Evolutionary conservation across 2,113 vertebrate genomes (phyloP).

Genomic region (Pollachius pollachius): DNA sequence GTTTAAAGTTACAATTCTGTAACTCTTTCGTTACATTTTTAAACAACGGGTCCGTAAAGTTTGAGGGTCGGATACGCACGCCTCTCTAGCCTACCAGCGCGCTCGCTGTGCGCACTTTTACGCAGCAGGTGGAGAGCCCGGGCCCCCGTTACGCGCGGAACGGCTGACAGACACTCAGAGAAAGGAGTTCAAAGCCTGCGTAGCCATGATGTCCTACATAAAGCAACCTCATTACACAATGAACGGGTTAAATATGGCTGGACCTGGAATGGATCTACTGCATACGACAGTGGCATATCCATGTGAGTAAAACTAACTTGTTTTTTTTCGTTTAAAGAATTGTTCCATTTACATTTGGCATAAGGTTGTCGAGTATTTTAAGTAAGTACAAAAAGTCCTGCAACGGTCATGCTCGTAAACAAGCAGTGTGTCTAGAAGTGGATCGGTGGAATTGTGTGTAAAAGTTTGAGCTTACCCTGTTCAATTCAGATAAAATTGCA

Average conservation of each 20-base stretch:
- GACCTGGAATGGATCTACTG: slow-evolving; percentile 79
- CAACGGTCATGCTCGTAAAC: no score
- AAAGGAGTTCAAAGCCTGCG: slow-evolving; percentile 54
- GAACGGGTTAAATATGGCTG: slow-evolving; percentile 79
- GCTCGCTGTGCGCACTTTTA: slow-evolving; percentile 10
- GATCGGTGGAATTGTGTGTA: no score
- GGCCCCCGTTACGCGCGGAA: slow-evolving; percentile 42
- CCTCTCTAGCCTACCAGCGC: slow-evolving; percentile 4
- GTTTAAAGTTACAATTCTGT: not conserved
- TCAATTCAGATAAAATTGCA: no score
- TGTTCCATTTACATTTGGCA: no score
- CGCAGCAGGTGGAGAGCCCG: slow-evolving; percentile 16
- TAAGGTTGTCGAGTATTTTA: no score
- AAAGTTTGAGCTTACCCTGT: no score
- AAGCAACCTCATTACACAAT: slow-evolving; percentile 84
- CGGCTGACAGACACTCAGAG: slow-evolving; percentile 40
- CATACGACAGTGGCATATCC: slow-evolving; percentile 83
- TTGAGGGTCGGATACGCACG: slow-evolving; percentile 8
- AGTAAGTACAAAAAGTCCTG: no score
- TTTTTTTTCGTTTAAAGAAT: no score
- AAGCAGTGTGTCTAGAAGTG: no score
- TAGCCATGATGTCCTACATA: slow-evolving; percentile 85
- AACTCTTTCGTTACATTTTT: no score
- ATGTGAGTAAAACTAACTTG: slow-evolving; percentile 65
- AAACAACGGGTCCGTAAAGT: no score